Conservation (phyloP, 2,888 invertebrate genomes). For the Polyploca ridens region DNA sequence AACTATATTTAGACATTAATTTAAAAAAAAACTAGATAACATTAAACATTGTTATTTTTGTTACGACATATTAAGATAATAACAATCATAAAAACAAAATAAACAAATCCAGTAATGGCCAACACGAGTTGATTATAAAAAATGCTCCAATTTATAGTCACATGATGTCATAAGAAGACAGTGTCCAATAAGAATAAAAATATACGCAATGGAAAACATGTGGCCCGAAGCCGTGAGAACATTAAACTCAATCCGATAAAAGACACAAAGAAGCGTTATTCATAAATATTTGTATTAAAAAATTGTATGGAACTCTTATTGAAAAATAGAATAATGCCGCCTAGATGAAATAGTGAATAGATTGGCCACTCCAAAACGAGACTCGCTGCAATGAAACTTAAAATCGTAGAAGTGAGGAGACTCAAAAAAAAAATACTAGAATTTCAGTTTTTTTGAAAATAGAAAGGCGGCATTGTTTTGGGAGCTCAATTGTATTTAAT, state of each 20-base stretch:
- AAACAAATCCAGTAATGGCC: constrained; percentile 74
- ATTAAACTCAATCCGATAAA: constrained; percentile 64
- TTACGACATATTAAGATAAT: constrained; percentile 41
- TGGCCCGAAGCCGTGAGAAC: constrained; percentile 78
- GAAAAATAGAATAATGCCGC: neutral
- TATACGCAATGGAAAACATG: constrained; percentile 77
- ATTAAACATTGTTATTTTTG: neutral
- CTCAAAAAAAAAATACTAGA: neutral
- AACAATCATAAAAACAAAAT: constrained; percentile 54
- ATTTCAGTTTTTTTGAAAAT: neutral
- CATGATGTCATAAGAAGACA: constrained; percentile 62
- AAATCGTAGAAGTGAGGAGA: too few relatives aligned
- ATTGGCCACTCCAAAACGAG: neutral
- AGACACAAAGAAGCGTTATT: constrained; percentile 59
- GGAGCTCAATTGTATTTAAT: neutral
- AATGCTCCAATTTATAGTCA: constrained; percentile 71
- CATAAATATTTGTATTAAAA: constrained; percentile 30
- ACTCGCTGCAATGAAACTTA: neutral
- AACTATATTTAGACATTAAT: neutral
- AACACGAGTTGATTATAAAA: constrained; percentile 71
- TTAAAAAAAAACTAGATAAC: too few relatives aligned
- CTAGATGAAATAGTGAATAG: neutral
- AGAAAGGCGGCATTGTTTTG: too few relatives aligned
- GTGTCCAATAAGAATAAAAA: constrained; percentile 68
- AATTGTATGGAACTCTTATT: neutral